Base-by-base conservation (phyloP, 1,140 invertebrate genomes). In the Eulimnadia texana region DNA sequence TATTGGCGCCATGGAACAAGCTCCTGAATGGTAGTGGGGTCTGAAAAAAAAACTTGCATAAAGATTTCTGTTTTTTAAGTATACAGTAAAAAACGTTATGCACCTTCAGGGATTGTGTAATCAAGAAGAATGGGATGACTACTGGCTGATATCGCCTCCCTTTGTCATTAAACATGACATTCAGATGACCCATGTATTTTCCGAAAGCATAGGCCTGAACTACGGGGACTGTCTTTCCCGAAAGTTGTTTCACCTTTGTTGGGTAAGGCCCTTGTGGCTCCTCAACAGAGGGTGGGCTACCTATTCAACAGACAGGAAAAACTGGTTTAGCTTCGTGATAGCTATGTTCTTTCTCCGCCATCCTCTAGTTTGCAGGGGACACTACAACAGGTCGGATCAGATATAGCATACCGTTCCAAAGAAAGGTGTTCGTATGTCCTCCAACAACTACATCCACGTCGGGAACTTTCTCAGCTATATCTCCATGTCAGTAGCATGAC, bases 201-300 rank as follows among this genome's bases (percentile, higher is more conserved):
- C 90, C 93, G 68, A 86, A 92, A 0, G 88, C 87, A 68, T 86
- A 94, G 2, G 90, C 90, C 73, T 95, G 92, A 0, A 94, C 90
- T 1, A 92, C 88, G 0, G 89, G 84, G 1, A 86, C 86, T 61
- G 78, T 77, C 68, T 82, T 82, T 0, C 86, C 85, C 55, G 76
- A 83, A 0, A 69, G 29, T 71, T 92, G 86, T 1, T 73, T 76
- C 0, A 93, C 78, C 28, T 85, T 73, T 0, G 79, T 83, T 0
- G 91, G 91, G 75, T 94, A 96, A 1, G 79, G 72, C 1, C 82
- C 88, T 61, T 82, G 77, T 0, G 82, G 77, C 23, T 73, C 69
- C 67, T 93, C 89, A 0, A 69, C 67, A 66, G 85, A 82, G 0
- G 87, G 86, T 56, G 75, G 47, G 20, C 27, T 42, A 27, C 62